Evolutionary conservation across 2,113 vertebrate species (phyloP), one percentile per base, ranked within the genome.

Genomic region (Gallinago jamesoni): DNA sequence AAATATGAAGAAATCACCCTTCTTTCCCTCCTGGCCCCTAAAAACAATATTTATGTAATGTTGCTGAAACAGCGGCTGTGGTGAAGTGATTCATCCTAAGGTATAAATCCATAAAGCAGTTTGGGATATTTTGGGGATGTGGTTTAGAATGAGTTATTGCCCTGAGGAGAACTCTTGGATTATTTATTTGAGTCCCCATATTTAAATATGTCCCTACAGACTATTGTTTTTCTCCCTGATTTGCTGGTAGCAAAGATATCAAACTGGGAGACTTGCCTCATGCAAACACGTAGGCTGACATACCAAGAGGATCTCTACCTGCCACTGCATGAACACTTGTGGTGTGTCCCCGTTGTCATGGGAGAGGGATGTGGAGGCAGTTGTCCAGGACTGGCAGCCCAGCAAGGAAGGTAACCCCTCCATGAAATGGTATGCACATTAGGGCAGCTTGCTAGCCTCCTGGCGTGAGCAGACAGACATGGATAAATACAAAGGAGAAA

Each of bases 261-360:
- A 43, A 76, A 23, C 12, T 47, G 33, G 12, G 9, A 9, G 24
- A 31, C 15, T 63, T 47, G 22, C 4, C 74, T 55, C 19, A 11
- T 33, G 7, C 22, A 59, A 39, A 53, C 30, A 12, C 16, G 5
- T 21, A 77, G 37, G 31, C 5, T 63, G 57, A 7, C 16, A 47
- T 41, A 48, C 5, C 6, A 78, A 56, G 23, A 89, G 25, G 21
- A 74, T 4, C 41, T 79, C 39, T 57, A 83, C 22, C 25, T 78
- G 52, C 37, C 6, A 22, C 20, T 0, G 0, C 5, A 0, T 55
- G 41, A 30, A 53, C 30, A 37, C 78, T 12, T 64, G 10, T 14
- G 45, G 1, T 50, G 13, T 48, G 15, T 23, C 9, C 30, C 31
- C 7, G 0, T 0, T 64, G 27, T 63, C 70, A 39, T 5, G 11